Base-by-base conservation (phyloP, 2,888 invertebrate genomes). In the Eudiplozoon nipponicum region DNA sequence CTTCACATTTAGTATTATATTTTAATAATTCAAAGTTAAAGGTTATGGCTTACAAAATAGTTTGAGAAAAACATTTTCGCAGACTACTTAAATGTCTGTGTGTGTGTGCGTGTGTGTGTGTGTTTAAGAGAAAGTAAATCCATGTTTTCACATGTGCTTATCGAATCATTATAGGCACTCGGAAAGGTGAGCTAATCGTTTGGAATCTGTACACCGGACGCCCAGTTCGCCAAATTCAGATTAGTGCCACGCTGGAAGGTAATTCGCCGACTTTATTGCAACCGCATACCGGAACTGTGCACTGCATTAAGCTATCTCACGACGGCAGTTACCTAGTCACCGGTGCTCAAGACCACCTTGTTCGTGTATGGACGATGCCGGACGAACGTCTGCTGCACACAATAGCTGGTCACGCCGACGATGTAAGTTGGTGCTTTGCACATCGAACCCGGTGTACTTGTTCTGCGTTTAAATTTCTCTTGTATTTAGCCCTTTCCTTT, bases 361-460 rank as follows among this genome's bases (percentile, higher is more conserved):
- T 57, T 29, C 57, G 56, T 44, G 48, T 55, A 3, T 59, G 56
- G 56, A 53, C 54, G 42, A 47, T 56, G 50, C 48, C 49, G 17
- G 50, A 51, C 2, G 58, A 58, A 46, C 49, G 51, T 35, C 53
- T 52, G 34, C 42, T 52, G 23, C 49, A 51, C 41, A 52, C 54
- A 2, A 48, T 57, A 37, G 44, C 47, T 35, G 57, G 56, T 26
- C 57, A 58, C 45, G 47, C 48, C 13, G 56, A 56, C 46, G 56
- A 57, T 54, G 58, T 57, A 26, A 34, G 38, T 36, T 29, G 4
- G 22, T 5, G 17, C 7, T 11, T 37, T 5, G 5, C 7, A 13
- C 18, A n/a, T 13, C 37, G 5, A 11, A 34, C 7, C 5, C 11
- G 7, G 7, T 34, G 11, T 37, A 34, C 33, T 37, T 29, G 11